phyloP scores from a whole-genome alignment of 2,888 invertebrate species.

The Leucophenga maculata region DNA sequence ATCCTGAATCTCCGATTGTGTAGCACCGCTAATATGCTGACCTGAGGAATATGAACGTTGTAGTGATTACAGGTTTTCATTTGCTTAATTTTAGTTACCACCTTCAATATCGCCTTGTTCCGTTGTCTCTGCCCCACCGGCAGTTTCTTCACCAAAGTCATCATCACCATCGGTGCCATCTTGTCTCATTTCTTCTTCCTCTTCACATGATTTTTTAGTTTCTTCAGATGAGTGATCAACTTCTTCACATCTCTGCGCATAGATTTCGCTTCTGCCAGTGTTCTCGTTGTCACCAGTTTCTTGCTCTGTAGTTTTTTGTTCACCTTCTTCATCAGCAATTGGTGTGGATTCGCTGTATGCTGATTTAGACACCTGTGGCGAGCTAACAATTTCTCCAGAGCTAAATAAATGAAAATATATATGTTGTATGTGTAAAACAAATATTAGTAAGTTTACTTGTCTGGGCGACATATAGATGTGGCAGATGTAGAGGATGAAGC shows the following conservation, averaged over 20 bases:
- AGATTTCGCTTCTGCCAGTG: constrained; percentile 44
- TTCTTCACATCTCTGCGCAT: constrained; percentile 18
- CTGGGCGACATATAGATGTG: constrained; percentile 60
- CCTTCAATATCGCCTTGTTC: constrained; percentile 65
- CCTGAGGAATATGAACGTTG: too few species aligned
- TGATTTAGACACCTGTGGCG: constrained; percentile 83
- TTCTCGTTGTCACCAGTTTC: constrained; percentile 43
- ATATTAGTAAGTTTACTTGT: constrained; percentile 52
- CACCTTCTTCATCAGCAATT: constrained; percentile 44
- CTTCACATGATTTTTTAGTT: constrained; percentile 31
- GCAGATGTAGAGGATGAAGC: constrained; percentile 60
- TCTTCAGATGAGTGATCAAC: constrained; percentile 38
- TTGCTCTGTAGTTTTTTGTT: constrained; percentile 64
- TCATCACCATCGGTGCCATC: constrained; percentile 65
- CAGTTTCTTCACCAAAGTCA: constrained; percentile 72
- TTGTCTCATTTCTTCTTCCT: constrained; percentile 72
- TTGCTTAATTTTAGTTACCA: constrained; percentile 35
- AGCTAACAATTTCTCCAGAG: constrained; percentile 89
- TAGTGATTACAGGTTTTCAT: neutral
- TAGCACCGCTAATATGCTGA: constrained; percentile 72
- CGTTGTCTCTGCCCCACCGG: constrained; percentile 54
- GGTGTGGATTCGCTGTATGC: constrained; percentile 75
- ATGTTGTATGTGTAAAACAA: neutral
- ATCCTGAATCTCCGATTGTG: constrained; percentile 72
- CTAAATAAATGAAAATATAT: constrained; percentile 54